Evolutionary conservation across 64 coral and sea anemone species (phyloP), one percentile per base, ranked within the genome.

Genomic region (Trachythela sp.): DNA sequence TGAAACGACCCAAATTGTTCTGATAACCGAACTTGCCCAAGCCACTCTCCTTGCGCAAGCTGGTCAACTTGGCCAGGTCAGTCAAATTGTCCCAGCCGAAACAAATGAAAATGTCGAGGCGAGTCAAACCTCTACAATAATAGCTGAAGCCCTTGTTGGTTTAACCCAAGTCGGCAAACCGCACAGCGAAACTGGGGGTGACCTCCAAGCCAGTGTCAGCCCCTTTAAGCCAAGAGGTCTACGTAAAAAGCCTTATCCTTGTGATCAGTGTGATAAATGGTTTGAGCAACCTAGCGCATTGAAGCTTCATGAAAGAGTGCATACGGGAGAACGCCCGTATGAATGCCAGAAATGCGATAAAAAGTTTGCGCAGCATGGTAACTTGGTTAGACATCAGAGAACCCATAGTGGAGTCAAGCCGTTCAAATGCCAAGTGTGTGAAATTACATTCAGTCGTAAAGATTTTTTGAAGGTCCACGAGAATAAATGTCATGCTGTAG

Each of bases 361-460:
- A 40, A 91, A 93, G 14, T 99, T 99, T 83, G 94, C 96, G 41
- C 96, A 99, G 87, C 96, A 95, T 88, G 96, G 96, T n/a, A 99
- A 93, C 58, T 91, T 99, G 27, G 91, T 94, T 31, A 93, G 93
- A n/a, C 96, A 99, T 72, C 92, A 91, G 86, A 91, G 96, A n/a
- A 99, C 96, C 0, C 96, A 99, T 37, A 99, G 93, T 56, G 96
- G 96, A 70, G 85, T 95, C 22, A 99, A 99, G 35, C 96, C 96
- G 7, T 99, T 94, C 89, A 95, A 94, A 17, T 99, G 96, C 52
- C 90, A 93, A 83, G 89, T 87, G 29, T 99, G 96, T 90, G 96
- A 93, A 0, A 88, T 91, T 4, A 93, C 96, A 4, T 99, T 99
- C 56, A 64, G 56, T 26, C 56, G 56, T 27, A 64, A 64, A 64